A percentile compares a stretch with the other conserved stretches of the same genome.
phyloP scores from a whole-genome alignment of 1,140 invertebrate genomes.

The Anoplophora glabripennis region DNA sequence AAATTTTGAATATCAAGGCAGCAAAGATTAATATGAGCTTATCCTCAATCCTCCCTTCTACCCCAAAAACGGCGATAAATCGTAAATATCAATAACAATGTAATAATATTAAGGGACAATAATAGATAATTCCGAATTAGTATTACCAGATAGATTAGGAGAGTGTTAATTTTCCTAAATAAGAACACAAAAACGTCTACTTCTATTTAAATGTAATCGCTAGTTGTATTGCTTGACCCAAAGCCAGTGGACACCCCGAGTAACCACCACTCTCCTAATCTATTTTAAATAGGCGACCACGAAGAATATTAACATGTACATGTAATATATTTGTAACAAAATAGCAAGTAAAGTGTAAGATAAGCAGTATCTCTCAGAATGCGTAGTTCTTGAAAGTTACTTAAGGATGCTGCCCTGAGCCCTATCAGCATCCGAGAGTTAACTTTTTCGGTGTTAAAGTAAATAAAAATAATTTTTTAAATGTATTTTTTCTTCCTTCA shows the following conservation, averaged over 20 bases:
- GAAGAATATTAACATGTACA: conserved; percentile 12
- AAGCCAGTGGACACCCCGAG: too few species aligned
- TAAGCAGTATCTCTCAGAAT: not conserved
- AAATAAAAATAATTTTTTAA: conserved; percentile 4
- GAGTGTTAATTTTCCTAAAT: too few species aligned
- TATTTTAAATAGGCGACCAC: conserved; percentile 7
- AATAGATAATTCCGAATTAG: conserved; percentile 20
- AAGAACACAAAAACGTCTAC: too few species aligned
- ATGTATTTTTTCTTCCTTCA: not conserved
- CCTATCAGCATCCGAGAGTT: conserved; percentile 3
- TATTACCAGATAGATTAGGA: too few species aligned
- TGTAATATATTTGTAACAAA: conserved; percentile 17
- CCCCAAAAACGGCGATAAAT: conserved; percentile 13
- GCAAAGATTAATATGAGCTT: conserved; percentile 8
- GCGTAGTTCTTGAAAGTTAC: conserved; percentile 1
- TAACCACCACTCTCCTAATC: too few species aligned
- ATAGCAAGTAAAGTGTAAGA: conserved; percentile 5
- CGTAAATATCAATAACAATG: conserved; percentile 7
- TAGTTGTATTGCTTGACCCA: too few species aligned
- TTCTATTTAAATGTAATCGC: too few species aligned
- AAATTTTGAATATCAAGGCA: not conserved
- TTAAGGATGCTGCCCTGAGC: conserved; percentile 6
- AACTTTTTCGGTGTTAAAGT: not conserved
- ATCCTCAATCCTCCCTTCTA: conserved; percentile 4
- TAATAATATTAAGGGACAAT: conserved; percentile 15